These are phyloP conservation scores for Hyperoplus lanceolatus DNA, from an alignment of 2,797 vertebrate genomes.

Conservation along the genomic window DNA sequence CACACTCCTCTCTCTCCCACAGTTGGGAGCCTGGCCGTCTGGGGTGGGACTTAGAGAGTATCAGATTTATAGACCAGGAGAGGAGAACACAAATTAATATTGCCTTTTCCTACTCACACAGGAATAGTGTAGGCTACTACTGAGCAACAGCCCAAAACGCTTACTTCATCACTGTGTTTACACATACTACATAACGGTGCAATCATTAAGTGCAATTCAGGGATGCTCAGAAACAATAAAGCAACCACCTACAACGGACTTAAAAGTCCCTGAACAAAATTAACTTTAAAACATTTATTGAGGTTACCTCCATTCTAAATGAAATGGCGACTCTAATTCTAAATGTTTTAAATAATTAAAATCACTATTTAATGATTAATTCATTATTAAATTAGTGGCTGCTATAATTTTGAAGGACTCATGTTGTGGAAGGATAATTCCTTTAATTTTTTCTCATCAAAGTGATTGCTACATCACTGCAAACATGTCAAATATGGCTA, in stretches of 20 bases:
- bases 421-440: neutral
- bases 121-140: slow-evolving; percentile 58
- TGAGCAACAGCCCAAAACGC: slow-evolving; percentile 54
- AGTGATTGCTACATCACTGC: neutral
- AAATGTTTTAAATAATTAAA: slow-evolving; percentile 13
- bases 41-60: slow-evolving; percentile 63
- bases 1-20: slow-evolving; percentile 40
- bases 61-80: slow-evolving; percentile 73
- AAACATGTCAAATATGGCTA: neutral
- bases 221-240: slow-evolving; percentile 26
- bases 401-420: neutral
- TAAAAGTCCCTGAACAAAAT: slow-evolving; percentile 16
- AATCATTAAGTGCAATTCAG: slow-evolving; percentile 54
- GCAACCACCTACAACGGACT: slow-evolving; percentile 5
- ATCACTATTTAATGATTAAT: neutral
- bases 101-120: slow-evolving; percentile 70
- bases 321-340: slow-evolving; percentile 16
- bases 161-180: slow-evolving; percentile 58
- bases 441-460: neutral
- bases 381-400: slow-evolving; percentile 3
- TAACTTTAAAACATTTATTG: slow-evolving; percentile 14
- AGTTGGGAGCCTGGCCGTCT: slow-evolving; percentile 54
- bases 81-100: slow-evolving; percentile 76
- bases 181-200: slow-evolving; percentile 48
- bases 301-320: neutral